Evolutionary conservation across 2,888 invertebrate genomes (phyloP).

Genomic region (Bruchidius siliquastri): DNA sequence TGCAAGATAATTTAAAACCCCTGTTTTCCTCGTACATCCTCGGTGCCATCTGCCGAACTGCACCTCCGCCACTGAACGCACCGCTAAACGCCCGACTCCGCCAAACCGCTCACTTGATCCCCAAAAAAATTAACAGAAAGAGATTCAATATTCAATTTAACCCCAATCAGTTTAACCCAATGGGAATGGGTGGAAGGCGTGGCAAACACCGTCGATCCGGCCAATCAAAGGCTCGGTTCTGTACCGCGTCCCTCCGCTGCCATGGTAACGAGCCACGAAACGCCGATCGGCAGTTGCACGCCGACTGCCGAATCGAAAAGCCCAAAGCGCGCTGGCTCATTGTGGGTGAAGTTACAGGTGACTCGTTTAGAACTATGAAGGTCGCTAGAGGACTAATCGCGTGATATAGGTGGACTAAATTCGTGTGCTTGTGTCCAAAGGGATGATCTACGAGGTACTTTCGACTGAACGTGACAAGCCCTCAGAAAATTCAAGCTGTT

Average conservation of each 20-base stretch:
- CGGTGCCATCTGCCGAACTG: background rate
- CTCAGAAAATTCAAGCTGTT: too few relatives aligned
- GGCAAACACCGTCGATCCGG: slow-evolving; percentile 39
- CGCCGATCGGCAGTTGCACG: slow-evolving; percentile 38
- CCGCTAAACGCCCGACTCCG: background rate
- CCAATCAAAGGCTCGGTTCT: slow-evolving; percentile 40
- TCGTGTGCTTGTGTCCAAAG: background rate
- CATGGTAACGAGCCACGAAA: slow-evolving; percentile 44
- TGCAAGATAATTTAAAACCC: too few relatives aligned
- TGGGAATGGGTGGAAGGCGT: slow-evolving; percentile 44
- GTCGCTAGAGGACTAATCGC: background rate
- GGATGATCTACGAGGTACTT: too few relatives aligned
- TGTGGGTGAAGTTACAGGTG: slow-evolving; percentile 2
- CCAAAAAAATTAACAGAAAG: slow-evolving; percentile 47
- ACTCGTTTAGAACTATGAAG: background rate
- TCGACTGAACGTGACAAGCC: too few relatives aligned
- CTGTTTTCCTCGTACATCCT: too few relatives aligned
- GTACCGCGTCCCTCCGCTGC: slow-evolving; percentile 39
- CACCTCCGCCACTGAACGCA: background rate
- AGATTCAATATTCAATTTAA: slow-evolving; percentile 51
- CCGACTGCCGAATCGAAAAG: slow-evolving; percentile 33
- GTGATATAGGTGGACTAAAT: background rate
- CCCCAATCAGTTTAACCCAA: slow-evolving; percentile 49
- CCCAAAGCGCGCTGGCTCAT: slow-evolving; percentile 11
- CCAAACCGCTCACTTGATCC: slow-evolving; percentile 37